Evolutionary conservation across 2,113 vertebrate species (phyloP), one percentile per base, ranked within the genome.

Genomic region (Girardinichthys multiradiatus): DNA sequence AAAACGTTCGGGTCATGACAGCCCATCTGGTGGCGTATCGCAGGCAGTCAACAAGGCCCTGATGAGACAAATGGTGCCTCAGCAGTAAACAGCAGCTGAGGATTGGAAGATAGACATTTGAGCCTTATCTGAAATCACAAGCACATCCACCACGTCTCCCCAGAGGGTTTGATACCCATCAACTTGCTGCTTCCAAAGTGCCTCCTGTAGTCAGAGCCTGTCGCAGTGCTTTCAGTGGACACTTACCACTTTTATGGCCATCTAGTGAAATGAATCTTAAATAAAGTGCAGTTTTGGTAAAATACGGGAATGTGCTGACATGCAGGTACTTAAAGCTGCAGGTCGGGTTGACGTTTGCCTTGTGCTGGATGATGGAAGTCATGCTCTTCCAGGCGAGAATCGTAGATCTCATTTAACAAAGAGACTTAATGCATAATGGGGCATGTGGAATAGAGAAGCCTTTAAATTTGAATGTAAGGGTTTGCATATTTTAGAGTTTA

Each of bases 1-100:
- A 86, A 82, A 93, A 87, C 4, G 75, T 79, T 73, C 3, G 77
- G 89, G 89, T 90, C 89, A 67, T 81, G 88, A 89, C 90, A 87
- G 73, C 76, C 85, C 74, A 85, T 91, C 90, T 91, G 89, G 74
- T 70, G 70, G 72, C 19, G 57, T 74, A 65, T 87, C 83, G 63
- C 75, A 74, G 77, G 69, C 74, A 83, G 87, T 88, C 88, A 86
- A 83, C 90, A 79, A 80, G 74, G 77, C 76, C 84, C 48, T 67
- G 4, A 19, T 1, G 72, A 85, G 88, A 90, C 81, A 70, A 88
- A 87, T 64, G 77, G 81, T 15, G 28, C 68, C 33, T 26, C 59
- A n/a, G 51, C 74, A 68, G 61, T 73, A 83, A 82, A 83, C 84
- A 69, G 67, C 28, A 60, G 35, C 54, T 0, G 35, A 30, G n/a